Evolutionary conservation across 1,140 invertebrate genomes (phyloP), one percentile per base, ranked within the genome.

Genomic region (Sycophaga agraensis): DNA sequence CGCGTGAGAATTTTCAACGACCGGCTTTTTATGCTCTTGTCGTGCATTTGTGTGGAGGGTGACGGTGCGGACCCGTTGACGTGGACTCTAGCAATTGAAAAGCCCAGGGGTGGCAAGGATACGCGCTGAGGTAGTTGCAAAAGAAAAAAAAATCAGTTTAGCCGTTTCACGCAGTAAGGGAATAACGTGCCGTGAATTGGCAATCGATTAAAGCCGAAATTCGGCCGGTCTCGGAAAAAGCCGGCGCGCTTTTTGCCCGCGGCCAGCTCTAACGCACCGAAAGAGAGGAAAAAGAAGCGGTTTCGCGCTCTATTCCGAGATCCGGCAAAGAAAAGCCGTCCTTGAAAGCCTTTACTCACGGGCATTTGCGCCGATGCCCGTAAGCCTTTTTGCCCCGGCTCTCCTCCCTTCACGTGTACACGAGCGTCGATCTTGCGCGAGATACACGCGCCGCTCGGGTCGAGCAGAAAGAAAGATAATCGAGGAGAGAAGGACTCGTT

Each of bases 381-480:
- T 17, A 22, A 7, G 17, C 45, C 37, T 56, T 56, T 28, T 4
- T 22, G n/a, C 14, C 40, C 40, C 31, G 16, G 5, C 34, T 19
- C 34, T 42, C n/a, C 22, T 28, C 17, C 51, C 31, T 40, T 43
- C 3, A 28, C 12, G 19, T 53, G 37, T 40, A 26, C 17, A n/a
- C n/a, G n/a, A 53, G 40, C 24, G 51, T 43, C 16, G 39, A 55
- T 55, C 22, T 22, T 19, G 24, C 8, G 35, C 24, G 22, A 42
- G 51, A 54, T 55, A 43, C 34, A 45, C 17, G 45, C 22, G n/a
- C n/a, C 28, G 40, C 19, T 22, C 7, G 4, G 19, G n/a, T n/a
- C 24, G 51, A 28, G 35, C 24, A 42, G 39, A 55, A 55, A 43
- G 42, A 55, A 55, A 55, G 24, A 56, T 56, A 45, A 56, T 46